Base-by-base conservation (phyloP, 1,140 invertebrate genomes). In the Formica selysi region DNA sequence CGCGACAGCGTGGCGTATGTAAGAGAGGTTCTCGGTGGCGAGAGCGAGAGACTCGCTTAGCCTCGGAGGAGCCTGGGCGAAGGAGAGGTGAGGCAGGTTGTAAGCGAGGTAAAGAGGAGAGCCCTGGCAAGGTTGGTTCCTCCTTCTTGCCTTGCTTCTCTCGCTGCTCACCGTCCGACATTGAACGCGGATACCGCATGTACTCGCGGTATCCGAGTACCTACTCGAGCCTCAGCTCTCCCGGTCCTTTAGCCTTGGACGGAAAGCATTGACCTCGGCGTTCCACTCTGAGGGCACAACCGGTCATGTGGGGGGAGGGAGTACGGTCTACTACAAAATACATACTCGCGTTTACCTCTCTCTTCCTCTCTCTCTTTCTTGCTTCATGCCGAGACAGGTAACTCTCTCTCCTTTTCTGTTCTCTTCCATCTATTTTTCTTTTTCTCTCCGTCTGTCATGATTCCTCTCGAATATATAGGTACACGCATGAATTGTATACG, bases 181-280 rank as follows among this genome's bases (percentile, higher is more conserved):
- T 80, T 85, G 88, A 88, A 90, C 88, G 87, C 10, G 41, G 10
- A 44, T 44, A 44, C 71, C 83, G 87, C 16, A 32, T 87, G 85
- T 90, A 88, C 90, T 91, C 91, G 86, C 79, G 86, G 79, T 91
- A 85, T 91, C 78, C 85, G 90, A 90, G 89, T 90, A 90, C 81
- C 88, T 89, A 87, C 89, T 90, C 88, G 89, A 90, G 83, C 81
- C 90, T 90, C 79, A 87, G 65, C 62, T 91, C 84, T 90, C 64
- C 83, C 87, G 90, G 91, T 93, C 91, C 92, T 91, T 93, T 94
- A 92, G 92, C 93, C 93, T 94, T 94, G 93, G 93, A 93, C 90
- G 90, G 93, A 91, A 94, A 94, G 90, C 93, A 92, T 94, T 94
- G 93, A 94, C 93, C 93, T 93, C 93, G 84, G 85, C 93, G 92